phyloP scores from a whole-genome alignment of 2,113 vertebrate species.

The Tauraco erythrolophus region DNA sequence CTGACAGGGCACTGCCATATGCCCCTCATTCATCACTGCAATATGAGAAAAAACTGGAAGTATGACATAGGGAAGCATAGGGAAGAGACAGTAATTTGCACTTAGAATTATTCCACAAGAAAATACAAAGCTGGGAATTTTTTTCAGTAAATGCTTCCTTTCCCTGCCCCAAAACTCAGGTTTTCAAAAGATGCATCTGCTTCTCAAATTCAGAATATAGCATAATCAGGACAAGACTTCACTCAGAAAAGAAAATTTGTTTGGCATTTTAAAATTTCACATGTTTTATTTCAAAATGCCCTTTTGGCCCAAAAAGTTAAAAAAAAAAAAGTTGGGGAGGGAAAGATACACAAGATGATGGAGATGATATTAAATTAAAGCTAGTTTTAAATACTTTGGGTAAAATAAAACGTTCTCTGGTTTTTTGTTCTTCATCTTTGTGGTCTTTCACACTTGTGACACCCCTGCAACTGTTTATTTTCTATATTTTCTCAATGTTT shows the following conservation, averaged over 20 bases:
- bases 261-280: background rate
- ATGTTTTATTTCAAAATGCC: background rate
- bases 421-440: background rate
- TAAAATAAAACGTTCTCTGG: background rate
- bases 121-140: background rate
- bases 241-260: background rate
- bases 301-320: background rate
- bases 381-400: background rate
- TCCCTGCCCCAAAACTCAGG: background rate
- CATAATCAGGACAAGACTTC: background rate
- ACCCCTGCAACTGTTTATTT: background rate
- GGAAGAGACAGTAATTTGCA: background rate
- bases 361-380: background rate
- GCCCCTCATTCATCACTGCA: background rate
- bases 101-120: background rate
- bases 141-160: background rate
- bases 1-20: background rate
- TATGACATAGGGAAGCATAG: fast-evolving
- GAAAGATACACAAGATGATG: background rate
- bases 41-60: background rate
- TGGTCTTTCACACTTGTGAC: background rate
- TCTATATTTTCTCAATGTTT: background rate
- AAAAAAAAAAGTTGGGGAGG: background rate
- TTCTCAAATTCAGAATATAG: background rate
- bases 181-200: background rate